Base-by-base conservation (phyloP, 2,888 invertebrate species). In the Ophioninae sp. region DNA sequence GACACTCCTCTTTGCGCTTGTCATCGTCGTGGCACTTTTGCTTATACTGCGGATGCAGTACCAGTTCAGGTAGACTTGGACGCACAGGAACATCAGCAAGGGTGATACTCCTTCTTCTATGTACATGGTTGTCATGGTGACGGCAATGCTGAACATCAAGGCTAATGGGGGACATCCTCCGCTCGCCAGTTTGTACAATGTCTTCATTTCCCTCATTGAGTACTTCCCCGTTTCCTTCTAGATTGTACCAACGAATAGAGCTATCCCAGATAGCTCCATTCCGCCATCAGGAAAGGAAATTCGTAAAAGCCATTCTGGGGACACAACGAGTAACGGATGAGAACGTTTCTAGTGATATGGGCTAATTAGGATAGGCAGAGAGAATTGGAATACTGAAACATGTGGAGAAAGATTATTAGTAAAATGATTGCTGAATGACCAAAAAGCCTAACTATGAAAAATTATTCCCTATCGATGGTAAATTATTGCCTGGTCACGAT, bases 51-150 rank as follows among this genome's bases (percentile, higher is more conserved):
- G 89, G 20, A 90, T 87, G 0, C 89, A 89, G 37, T 90, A 91
- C 91, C 91, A 91, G 65, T 91, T 91, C 3, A 91, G 77, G 23
- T 90, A 91, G 17, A 89, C 89, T 84, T 91, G 91, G 20, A 88
- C 62, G 6, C 88, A 91, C 20, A 90, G 70, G 69, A 90, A 90
- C 2, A 89, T 73, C 13, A 91, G 88, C 6, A 88, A 20, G 0
- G 87, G 87, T 20, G 90, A 88, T 21, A 90, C 81, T 59, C 86
- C 88, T 50, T 88, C 87, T 37, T 87, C 87, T 70, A 91, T 86
- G 69, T 89, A 90, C 41, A 88, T 87, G 6, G 89, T 91, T 21
- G 87, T 76, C 30, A 86, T 70, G 5, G 88, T 87, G 30, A 90
- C 88, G 1, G 85, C 73, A 13, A 90, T 50, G 57, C 91, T 90